phyloP scores from a whole-genome alignment of 2,113 vertebrate genomes.

The Calyptommatus sinebrachiatus region DNA sequence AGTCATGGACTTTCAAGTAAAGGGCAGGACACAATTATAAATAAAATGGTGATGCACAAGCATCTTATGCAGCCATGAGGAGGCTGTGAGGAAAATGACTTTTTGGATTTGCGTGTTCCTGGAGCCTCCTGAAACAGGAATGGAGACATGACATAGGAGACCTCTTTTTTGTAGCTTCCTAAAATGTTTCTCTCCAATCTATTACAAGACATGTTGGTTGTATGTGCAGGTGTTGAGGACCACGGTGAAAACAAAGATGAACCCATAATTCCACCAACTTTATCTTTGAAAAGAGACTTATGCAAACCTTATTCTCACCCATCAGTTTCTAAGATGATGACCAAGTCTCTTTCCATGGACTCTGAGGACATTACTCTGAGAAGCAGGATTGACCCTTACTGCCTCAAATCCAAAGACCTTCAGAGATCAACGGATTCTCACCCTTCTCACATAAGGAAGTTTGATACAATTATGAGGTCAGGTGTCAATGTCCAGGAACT shows the following conservation, averaged over 20 bases:
- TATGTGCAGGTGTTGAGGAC: slow-evolving; percentile 1
- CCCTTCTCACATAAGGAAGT: slow-evolving; percentile 33
- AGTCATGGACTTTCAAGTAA: too few species aligned
- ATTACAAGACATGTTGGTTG: background rate
- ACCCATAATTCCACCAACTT: background rate
- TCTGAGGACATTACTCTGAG: background rate
- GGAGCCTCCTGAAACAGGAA: background rate
- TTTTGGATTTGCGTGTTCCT: too few species aligned
- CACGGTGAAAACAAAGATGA: background rate
- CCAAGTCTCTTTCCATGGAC: slow-evolving; percentile 31
- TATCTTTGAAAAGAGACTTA: background rate
- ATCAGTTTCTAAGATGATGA: slow-evolving; percentile 11
- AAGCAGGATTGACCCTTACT: background rate
- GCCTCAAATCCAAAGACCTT: background rate
- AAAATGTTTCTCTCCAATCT: background rate
- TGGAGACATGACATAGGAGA: background rate
- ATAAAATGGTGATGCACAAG: too few species aligned
- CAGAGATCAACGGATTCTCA: background rate
- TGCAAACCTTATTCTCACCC: background rate
- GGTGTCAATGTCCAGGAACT: slow-evolving; percentile 53
- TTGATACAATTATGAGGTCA: slow-evolving; percentile 47
- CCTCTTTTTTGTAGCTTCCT: background rate
- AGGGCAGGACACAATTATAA: too few species aligned
- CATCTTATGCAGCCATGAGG: too few species aligned
- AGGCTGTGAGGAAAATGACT: too few species aligned